Conservation (phyloP, 2,888 invertebrate genomes). For the Charanyca ferruginea region DNA sequence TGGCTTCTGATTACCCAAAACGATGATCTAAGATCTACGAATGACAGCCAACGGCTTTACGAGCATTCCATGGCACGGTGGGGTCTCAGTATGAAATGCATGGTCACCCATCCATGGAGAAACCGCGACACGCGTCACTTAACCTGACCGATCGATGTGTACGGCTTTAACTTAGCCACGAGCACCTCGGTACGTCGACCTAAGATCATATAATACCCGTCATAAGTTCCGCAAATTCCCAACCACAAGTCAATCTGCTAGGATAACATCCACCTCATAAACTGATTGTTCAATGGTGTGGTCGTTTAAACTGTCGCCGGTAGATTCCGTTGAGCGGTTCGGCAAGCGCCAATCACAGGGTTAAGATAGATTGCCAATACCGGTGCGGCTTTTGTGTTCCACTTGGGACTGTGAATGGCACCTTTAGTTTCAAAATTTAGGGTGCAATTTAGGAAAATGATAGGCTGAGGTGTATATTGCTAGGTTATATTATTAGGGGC, state of each 20-base stretch:
- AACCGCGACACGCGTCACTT: no score
- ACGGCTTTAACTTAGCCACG: no score
- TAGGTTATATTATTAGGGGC: no score
- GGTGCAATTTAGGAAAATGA: neutral
- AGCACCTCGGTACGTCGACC: no score
- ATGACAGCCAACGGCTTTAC: no score
- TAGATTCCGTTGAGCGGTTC: constrained; percentile 64
- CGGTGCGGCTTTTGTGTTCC: constrained; percentile 53
- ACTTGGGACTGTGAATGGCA: constrained; percentile 34
- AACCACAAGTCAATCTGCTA: constrained; percentile 21
- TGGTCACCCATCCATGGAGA: no score
- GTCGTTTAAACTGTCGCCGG: constrained; percentile 67
- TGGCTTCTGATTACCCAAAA: no score
- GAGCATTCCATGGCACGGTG: no score
- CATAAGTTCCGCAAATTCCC: constrained; percentile 3
- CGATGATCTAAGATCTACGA: no score
- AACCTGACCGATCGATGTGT: no score
- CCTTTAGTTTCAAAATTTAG: neutral
- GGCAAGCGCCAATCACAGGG: constrained; percentile 71
- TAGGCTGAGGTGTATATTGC: neutral
- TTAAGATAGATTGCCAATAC: constrained; percentile 74
- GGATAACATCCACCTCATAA: constrained; percentile 46
- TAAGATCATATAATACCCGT: neutral
- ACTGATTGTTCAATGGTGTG: constrained; percentile 63
- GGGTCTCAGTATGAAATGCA: no score